Conservation (phyloP, 1,140 invertebrate species). For the Zaprionus vittiger region DNA sequence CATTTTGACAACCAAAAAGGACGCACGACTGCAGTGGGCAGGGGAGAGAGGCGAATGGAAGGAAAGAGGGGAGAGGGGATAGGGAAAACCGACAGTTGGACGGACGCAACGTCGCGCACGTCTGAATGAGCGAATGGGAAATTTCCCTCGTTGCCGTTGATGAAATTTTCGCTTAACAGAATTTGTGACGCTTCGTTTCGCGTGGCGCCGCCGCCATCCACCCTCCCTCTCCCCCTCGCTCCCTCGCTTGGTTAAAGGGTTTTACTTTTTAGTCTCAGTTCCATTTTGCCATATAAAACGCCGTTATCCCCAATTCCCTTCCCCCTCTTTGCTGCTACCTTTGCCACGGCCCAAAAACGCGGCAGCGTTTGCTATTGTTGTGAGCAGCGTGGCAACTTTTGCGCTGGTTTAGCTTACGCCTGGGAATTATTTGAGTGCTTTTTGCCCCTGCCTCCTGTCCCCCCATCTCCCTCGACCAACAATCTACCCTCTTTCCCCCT, state of each 20-base stretch:
- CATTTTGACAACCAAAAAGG: constrained; percentile 76
- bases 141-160: constrained; percentile 70
- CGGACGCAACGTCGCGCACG: constrained; percentile 17
- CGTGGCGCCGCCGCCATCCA: constrained; percentile 46
- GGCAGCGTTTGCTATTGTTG: constrained; percentile 63
- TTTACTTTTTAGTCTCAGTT: constrained; percentile 70
- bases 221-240: no score
- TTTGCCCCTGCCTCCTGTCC: constrained; percentile 44
- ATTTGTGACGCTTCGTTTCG: constrained; percentile 78
- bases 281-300: constrained; percentile 38
- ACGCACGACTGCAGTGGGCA: neutral
- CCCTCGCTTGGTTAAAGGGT: constrained; percentile 78
- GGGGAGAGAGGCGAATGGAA: neutral
- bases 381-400: constrained; percentile 71
- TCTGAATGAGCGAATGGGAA: constrained; percentile 59
- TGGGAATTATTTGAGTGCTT: constrained; percentile 82
- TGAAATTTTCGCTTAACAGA: constrained; percentile 83
- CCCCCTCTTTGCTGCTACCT: neutral
- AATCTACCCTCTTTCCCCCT: neutral
- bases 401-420: constrained; percentile 80
- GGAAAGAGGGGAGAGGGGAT: neutral
- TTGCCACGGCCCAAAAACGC: neutral
- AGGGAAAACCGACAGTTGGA: constrained; percentile 5
- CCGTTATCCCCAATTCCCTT: constrained; percentile 2
- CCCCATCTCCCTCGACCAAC: neutral